Evolutionary conservation across 1,140 invertebrate species (phyloP).

Genomic region (Venustaconcha ellipsiformis): DNA sequence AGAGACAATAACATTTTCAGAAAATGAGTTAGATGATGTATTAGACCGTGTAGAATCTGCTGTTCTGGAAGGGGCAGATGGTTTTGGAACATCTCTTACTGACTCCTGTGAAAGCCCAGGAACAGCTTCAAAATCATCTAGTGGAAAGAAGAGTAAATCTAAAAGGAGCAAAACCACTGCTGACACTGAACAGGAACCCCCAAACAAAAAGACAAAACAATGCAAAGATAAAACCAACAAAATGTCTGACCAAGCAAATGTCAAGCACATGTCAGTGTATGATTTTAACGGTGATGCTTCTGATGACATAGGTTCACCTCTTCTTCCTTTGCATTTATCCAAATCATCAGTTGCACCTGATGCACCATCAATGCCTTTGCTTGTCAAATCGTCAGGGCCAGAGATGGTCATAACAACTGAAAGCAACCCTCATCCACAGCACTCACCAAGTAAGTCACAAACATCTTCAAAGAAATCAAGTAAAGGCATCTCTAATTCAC

Average conservation of each 20-base stretch:
- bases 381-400: too few species aligned
- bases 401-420: too few species aligned
- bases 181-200: conserved; percentile 37
- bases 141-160: conserved; percentile 35
- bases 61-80: conserved; percentile 21
- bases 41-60: conserved; percentile 63
- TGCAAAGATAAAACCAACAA: conserved; percentile 33
- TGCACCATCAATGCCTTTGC: background rate
- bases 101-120: conserved; percentile 4
- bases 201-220: conserved; percentile 47
- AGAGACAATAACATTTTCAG: conserved; percentile 57
- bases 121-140: background rate
- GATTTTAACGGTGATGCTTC: conserved; percentile 53
- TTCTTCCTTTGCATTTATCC: conserved; percentile 30
- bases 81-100: conserved; percentile 15
- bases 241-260: background rate
- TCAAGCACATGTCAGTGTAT: conserved; percentile 47
- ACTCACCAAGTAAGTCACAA: too few species aligned
- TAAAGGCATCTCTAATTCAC: too few species aligned
- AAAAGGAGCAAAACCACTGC: conserved; percentile 39
- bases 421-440: too few species aligned
- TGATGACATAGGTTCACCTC: conserved; percentile 39
- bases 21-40: conserved; percentile 57
- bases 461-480: too few species aligned
- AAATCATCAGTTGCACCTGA: background rate